These are phyloP conservation scores for Chroicocephalus ridibundus DNA, from an alignment of 2,113 vertebrate species.

Conservation along the genomic window DNA sequence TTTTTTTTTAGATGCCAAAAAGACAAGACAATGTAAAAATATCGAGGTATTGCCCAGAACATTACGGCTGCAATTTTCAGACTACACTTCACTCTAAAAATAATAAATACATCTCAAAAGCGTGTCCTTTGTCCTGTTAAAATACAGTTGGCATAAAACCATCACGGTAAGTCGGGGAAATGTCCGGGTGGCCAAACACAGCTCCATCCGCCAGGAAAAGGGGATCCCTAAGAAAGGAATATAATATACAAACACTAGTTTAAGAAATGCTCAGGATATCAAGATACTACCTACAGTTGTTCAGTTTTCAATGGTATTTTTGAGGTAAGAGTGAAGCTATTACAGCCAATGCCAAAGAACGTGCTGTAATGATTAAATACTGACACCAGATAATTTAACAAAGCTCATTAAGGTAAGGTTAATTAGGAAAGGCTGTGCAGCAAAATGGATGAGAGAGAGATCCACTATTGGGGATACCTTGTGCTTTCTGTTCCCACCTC, in stretches of 20 bases:
- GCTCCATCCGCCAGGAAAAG: background rate
- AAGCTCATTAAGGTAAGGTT: background rate
- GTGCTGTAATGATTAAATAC: background rate
- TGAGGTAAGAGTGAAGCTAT: background rate
- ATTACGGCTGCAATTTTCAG: background rate
- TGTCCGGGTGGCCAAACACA: background rate
- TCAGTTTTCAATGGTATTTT: background rate
- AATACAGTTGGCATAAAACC: background rate
- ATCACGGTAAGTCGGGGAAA: background rate
- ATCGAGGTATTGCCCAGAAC: background rate
- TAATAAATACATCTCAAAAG: background rate
- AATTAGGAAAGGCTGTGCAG: background rate
- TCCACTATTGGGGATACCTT: background rate
- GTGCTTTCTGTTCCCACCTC: background rate
- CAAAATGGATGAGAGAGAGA: background rate
- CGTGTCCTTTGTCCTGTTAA: background rate
- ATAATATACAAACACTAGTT: background rate
- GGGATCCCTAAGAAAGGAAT: background rate
- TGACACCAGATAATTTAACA: background rate
- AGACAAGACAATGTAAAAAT: background rate
- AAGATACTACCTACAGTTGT: background rate
- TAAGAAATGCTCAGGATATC: background rate
- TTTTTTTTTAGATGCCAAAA: background rate
- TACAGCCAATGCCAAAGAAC: background rate
- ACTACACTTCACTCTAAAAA: background rate